These are phyloP conservation scores for Tetropium fuscum DNA, from an alignment of 2,888 invertebrate species.

Conservation along the genomic window DNA sequence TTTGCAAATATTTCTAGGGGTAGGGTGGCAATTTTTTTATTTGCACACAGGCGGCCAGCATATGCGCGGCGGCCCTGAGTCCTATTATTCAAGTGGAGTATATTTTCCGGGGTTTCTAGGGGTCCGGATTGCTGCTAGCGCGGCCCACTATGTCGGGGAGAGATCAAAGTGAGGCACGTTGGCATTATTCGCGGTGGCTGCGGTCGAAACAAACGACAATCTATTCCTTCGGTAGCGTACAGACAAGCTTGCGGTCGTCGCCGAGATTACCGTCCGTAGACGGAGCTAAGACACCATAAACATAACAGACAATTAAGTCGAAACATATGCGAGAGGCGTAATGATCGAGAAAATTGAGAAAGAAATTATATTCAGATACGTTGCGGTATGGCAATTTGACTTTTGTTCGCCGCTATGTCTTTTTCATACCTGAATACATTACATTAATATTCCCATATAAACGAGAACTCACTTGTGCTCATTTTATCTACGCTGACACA, in stretches of 20 bases:
- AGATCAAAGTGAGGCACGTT: conserved; percentile 35
- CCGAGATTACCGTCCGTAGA: conserved; percentile 26
- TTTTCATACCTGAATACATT: no score
- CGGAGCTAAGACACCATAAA: conserved; percentile 8
- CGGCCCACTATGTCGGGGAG: conserved; percentile 16
- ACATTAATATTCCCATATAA: no score
- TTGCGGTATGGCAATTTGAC: background rate
- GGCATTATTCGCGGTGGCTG: conserved; percentile 32
- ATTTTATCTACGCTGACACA: no score
- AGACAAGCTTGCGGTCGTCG: conserved; percentile 37
- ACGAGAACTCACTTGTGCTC: no score
- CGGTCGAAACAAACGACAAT: conserved; percentile 43
- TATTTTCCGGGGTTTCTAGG: no score
- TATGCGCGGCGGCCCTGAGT: no score
- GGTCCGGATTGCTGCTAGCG: background rate
- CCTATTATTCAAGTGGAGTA: no score
- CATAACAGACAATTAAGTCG: conserved; percentile 14
- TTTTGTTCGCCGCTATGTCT: background rate
- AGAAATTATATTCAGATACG: conserved; percentile 9
- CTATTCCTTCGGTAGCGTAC: conserved; percentile 39
- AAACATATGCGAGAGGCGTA: background rate
- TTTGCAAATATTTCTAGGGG: no score
- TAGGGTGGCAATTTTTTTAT: no score
- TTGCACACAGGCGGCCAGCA: no score
- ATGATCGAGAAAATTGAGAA: background rate